These are phyloP conservation scores for Caprella mutica DNA, from an alignment of 2,888 invertebrate genomes.

Conservation along the genomic window DNA sequence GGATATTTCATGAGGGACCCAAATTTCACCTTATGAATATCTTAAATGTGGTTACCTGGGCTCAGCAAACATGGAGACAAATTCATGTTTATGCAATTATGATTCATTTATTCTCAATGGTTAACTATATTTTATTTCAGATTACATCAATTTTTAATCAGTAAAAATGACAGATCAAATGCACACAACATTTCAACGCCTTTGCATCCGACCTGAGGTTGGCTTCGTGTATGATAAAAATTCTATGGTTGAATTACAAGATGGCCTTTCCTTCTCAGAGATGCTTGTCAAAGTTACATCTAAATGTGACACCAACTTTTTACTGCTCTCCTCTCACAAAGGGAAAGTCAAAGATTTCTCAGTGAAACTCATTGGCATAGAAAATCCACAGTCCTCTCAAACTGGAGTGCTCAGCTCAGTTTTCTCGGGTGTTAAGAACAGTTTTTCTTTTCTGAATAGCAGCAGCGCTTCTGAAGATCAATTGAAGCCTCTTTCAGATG, in stretches of 20 bases:
- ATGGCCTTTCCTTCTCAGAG: slow-evolving; percentile 2
- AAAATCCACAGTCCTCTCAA: background rate
- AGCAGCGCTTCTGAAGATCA: background rate
- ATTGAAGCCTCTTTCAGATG: background rate
- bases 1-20: no score
- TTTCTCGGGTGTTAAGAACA: slow-evolving; percentile 3
- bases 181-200: slow-evolving; percentile 7
- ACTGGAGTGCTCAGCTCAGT: background rate
- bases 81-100: no score
- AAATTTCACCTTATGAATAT: no score
- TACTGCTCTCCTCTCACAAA: slow-evolving; percentile 7
- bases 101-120: no score
- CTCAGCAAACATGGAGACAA: no score
- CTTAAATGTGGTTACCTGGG: no score
- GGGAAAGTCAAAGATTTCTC: slow-evolving; percentile 9
- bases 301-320: slow-evolving; percentile 10
- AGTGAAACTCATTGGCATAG: slow-evolving; percentile 8
- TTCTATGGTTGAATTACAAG: background rate
- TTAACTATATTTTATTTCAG: no score
- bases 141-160: no score
- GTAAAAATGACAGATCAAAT: no score
- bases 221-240: slow-evolving; percentile 12
- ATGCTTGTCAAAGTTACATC: slow-evolving; percentile 9
- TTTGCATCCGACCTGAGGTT: slow-evolving; percentile 3
- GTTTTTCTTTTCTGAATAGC: slow-evolving; percentile 7